These are phyloP conservation scores for Nannospalax galili DNA, from an alignment of 2,113 vertebrate genomes.

Conservation along the genomic window DNA sequence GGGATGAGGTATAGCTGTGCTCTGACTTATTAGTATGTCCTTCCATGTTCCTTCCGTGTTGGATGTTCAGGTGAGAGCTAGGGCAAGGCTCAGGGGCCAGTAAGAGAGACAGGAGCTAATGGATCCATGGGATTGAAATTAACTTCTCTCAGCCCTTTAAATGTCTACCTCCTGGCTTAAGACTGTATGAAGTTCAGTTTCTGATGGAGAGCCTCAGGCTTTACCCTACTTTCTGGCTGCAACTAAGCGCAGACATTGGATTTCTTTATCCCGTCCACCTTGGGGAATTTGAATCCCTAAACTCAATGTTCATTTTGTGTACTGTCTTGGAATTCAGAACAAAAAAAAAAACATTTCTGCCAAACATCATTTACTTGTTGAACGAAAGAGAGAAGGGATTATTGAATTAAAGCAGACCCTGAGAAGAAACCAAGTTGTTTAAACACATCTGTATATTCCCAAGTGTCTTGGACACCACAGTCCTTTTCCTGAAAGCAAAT, in stretches of 20 bases:
- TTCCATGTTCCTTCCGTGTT: background rate
- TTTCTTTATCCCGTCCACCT: background rate
- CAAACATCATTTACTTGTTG: conserved; percentile 57
- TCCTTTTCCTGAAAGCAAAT: conserved; percentile 73
- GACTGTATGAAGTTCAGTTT: background rate
- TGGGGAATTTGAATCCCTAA: conserved; percentile 43
- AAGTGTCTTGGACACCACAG: conserved; percentile 52
- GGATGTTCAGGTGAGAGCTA: background rate
- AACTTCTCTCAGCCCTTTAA: background rate
- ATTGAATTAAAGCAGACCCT: conserved; percentile 64
- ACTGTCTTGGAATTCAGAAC: conserved; percentile 19
- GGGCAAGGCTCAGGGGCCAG: background rate
- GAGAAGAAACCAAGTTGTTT: conserved; percentile 67
- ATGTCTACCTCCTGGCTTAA: background rate
- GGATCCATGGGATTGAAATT: background rate
- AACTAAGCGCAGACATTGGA: background rate
- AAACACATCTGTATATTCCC: conserved; percentile 66
- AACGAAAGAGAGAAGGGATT: conserved; percentile 63
- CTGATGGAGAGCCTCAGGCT: background rate
- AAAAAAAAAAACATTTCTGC: background rate
- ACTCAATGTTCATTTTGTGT: conserved; percentile 46
- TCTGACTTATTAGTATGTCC: background rate
- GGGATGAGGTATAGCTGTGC: background rate
- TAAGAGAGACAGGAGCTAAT: background rate
- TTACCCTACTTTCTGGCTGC: background rate